A percentile compares a stretch with the other conserved stretches of the same genome.
These are phyloP conservation scores for Semnornis frantzii DNA, from an alignment of 2,113 vertebrate species.

Conservation along the genomic window DNA sequence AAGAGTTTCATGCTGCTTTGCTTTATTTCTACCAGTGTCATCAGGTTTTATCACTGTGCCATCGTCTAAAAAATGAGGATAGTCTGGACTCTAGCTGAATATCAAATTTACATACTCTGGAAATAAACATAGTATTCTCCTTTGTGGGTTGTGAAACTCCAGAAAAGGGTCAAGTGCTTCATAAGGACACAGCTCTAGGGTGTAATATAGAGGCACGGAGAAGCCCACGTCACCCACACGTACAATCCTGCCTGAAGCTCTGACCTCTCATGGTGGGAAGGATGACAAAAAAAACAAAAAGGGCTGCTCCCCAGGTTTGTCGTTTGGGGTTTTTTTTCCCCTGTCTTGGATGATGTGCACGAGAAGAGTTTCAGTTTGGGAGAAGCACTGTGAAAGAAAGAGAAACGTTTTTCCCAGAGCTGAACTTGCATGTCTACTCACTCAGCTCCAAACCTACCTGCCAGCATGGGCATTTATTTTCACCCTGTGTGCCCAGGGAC, in stretches of 20 bases:
- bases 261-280: neutral
- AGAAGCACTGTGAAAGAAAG: neutral
- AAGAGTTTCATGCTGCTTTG: neutral
- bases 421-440: neutral
- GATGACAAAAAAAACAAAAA: neutral
- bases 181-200: neutral
- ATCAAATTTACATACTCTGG: neutral
- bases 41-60: neutral
- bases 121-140: neutral
- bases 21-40: neutral
- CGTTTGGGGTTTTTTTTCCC: neutral
- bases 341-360: rapidly evolving
- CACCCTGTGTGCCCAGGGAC: neutral
- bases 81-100: neutral
- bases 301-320: neutral
- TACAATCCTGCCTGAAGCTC: neutral
- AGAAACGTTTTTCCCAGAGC: neutral
- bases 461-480: neutral
- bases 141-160: neutral
- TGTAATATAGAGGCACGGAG: neutral
- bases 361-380: neutral
- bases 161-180: neutral
- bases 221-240: too few species aligned
- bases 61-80: neutral
- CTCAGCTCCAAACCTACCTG: neutral